Evolutionary conservation across 2,113 vertebrate species (phyloP).

Genomic region (Salminus brasiliensis): DNA sequence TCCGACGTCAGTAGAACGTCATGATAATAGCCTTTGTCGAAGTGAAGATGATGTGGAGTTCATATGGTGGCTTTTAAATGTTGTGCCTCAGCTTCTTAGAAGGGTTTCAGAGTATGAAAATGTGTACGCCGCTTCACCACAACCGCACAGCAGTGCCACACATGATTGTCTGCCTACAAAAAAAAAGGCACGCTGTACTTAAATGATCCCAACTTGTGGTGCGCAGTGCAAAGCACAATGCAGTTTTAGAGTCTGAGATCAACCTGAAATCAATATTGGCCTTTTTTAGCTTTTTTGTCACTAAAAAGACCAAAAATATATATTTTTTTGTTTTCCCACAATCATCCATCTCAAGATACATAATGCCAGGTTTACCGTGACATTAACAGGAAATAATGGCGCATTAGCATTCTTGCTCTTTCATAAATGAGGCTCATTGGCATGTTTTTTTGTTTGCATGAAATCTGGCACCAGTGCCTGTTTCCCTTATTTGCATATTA

Average conservation of each 20-base stretch:
- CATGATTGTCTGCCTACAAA: neutral
- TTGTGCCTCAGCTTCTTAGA: neutral
- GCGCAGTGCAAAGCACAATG: neutral
- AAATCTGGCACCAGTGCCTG: no score
- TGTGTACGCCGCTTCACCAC: neutral
- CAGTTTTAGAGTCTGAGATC: neutral
- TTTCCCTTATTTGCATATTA: no score
- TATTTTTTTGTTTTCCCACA: no score
- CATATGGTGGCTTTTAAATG: slow-evolving; percentile 11
- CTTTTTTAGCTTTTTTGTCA: no score
- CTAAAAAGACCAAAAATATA: no score
- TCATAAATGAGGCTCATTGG: no score
- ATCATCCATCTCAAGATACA: no score
- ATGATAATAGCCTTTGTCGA: slow-evolving; percentile 1
- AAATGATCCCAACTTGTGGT: neutral
- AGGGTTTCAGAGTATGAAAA: neutral
- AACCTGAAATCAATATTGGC: no score
- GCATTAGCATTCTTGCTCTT: no score
- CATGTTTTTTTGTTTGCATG: no score
- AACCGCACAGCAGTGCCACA: neutral
- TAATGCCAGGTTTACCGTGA: no score
- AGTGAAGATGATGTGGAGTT: neutral
- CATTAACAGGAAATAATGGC: no score
- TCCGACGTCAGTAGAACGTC: neutral
- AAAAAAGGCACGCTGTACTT: neutral